Base-by-base conservation (phyloP, 30 jellyfish, hydroid and myxozoan species). In the Aurelia coerulea region DNA sequence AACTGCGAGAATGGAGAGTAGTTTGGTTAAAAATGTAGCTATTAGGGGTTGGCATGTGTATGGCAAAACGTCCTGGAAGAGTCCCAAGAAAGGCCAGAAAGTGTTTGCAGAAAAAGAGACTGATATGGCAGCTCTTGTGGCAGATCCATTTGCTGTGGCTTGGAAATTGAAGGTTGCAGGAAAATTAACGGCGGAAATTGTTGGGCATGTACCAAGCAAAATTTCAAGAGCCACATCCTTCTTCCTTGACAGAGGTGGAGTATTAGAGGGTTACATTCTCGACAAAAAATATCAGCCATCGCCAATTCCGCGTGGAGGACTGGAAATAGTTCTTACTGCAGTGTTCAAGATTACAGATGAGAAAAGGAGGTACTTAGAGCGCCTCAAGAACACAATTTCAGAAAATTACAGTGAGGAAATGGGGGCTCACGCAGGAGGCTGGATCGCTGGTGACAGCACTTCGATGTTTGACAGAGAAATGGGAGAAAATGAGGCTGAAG, bases 1-100 rank as follows among this genome's bases (percentile, higher is more conserved):
- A 60, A 60, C 11, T 60, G 78, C 50, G 17, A 67, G 18, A 58
- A 67, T 67, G 78, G 78, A 67, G 54, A 67, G 78, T 13, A 67
- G 5, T 67, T 67, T 23, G 4, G 1, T 34, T 35, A 58, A 67
- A 67, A 23, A 58, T 67, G 54, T 67, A 23, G 87, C 77, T 6
- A 77, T 78, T 37, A 77, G 87, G 39, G 87, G 87, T 31, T 77
- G 76, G 87, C 76, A 77, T 31, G 65, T 77, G 64, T 77, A 77
- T 62, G 87, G 87, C 31, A 77, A 77, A 63, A 52, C 87, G 60
- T 34, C 59, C 54, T 77, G 87, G 78, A 77, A 77, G 65, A 77
- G 37, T 63, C 87, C 77, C 33, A 77, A 77, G 46, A 77, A 59
- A 62, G 74, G 76, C 16, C 76, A 77, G 35, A 58, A 29, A 16